Conservation (phyloP, 1,140 invertebrate species). For the Zaprionus camerounensis region DNA sequence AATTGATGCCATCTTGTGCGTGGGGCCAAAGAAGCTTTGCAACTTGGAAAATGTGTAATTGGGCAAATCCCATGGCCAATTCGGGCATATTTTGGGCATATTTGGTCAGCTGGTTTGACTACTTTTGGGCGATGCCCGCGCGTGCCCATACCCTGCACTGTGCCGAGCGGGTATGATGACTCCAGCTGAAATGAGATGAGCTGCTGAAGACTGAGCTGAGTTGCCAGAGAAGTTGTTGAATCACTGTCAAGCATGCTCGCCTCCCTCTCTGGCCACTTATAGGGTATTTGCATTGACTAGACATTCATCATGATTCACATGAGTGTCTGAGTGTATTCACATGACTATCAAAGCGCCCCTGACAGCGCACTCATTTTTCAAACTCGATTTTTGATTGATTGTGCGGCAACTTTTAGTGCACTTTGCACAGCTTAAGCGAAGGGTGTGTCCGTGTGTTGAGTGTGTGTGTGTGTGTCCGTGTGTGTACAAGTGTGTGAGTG, state of each 20-base stretch:
- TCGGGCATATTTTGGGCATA: not conserved
- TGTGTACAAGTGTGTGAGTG: constrained; percentile 7
- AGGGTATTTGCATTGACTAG: not conserved
- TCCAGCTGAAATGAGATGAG: not conserved
- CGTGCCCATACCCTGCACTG: not conserved
- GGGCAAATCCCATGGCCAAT: not conserved
- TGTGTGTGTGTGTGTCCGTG: constrained; percentile 1
- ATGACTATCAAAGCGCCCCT: not conserved
- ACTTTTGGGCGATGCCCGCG: not conserved
- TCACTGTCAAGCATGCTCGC: not conserved
- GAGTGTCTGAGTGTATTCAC: not conserved
- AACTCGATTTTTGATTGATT: constrained; percentile 5
- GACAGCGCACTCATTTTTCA: constrained; percentile 5
- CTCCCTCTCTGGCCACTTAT: too few relatives aligned
- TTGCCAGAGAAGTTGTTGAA: too few relatives aligned
- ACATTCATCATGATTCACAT: not conserved
- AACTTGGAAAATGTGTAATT: not conserved
- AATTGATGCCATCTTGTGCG: constrained; percentile 22
- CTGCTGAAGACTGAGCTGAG: too few relatives aligned
- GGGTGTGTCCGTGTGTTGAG: not conserved
- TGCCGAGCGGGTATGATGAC: not conserved
- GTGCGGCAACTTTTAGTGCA: constrained; percentile 41
- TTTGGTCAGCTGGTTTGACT: not conserved
- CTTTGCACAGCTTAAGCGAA: constrained; percentile 23
- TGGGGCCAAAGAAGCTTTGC: not conserved